phyloP scores from a whole-genome alignment of 2,113 vertebrate species.

The Cettia cetti region DNA sequence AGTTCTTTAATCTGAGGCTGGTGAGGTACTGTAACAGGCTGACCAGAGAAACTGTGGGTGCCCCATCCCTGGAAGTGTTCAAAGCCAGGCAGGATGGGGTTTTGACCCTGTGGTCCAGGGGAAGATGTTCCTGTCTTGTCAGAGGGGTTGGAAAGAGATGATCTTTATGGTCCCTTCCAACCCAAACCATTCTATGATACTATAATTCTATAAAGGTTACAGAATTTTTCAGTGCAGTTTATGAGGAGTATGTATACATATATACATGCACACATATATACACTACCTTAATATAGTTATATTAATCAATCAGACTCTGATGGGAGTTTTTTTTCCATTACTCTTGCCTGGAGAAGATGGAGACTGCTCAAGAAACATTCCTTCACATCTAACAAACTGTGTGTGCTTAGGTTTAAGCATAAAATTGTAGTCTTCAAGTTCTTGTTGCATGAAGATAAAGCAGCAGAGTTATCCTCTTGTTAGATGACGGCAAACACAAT shows the following conservation, averaged over 20 bases:
- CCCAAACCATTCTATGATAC: fast-evolving
- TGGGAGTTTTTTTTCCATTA: neutral
- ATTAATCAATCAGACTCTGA: neutral
- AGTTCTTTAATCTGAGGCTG: neutral
- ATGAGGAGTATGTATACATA: neutral
- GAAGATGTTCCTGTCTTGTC: neutral
- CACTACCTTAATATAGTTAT: neutral
- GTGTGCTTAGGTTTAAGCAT: neutral
- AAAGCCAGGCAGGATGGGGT: neutral
- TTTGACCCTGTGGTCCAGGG: neutral
- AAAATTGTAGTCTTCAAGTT: neutral
- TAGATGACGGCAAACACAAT: neutral
- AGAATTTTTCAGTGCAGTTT: neutral
- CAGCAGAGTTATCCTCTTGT: neutral
- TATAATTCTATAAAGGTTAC: neutral
- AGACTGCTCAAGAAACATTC: neutral
- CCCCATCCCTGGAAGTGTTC: neutral
- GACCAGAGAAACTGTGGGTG: neutral
- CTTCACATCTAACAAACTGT: neutral
- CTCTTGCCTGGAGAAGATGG: neutral
- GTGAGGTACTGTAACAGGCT: neutral
- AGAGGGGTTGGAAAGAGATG: fast-evolving
- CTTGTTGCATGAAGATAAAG: neutral
- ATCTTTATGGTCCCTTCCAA: neutral
- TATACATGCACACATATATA: neutral